Percentiles rank a stretch among this genome's conserved stretches.
These are phyloP conservation scores for Nymphicus hollandicus DNA, from an alignment of 2,113 vertebrate genomes.

Conservation along the genomic window DNA sequence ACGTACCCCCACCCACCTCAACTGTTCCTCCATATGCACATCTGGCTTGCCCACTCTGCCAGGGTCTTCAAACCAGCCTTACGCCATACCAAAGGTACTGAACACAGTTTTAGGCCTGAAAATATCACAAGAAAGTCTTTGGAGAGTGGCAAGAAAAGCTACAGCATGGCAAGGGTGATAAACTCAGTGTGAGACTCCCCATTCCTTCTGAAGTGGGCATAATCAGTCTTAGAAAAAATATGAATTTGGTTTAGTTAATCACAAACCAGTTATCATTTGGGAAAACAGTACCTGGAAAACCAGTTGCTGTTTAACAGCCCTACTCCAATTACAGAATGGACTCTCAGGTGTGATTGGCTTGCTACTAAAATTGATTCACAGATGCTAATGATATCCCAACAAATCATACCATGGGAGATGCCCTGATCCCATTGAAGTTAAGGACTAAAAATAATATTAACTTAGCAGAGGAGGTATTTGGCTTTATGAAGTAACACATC, in stretches of 20 bases:
- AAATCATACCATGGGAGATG: not conserved
- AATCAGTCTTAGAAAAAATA: not conserved
- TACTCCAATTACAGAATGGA: not conserved
- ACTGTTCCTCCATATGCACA: not conserved
- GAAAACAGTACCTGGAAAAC: not conserved
- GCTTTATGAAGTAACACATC: not conserved
- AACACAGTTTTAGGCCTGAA: not conserved
- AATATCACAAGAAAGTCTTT: not conserved
- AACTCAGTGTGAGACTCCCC: not conserved
- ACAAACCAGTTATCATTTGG: not conserved
- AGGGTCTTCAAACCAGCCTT: not conserved
- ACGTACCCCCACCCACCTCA: not conserved
- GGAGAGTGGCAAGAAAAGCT: not conserved
- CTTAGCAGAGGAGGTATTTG: not conserved
- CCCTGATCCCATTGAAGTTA: not conserved
- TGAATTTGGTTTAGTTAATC: not conserved
- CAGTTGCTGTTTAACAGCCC: not conserved
- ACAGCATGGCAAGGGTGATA: not conserved
- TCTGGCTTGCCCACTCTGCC: not conserved
- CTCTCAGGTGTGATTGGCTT: rapidly evolving
- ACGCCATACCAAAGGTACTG: not conserved
- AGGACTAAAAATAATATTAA: not conserved
- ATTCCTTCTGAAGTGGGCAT: not conserved
- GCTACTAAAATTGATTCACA: not conserved
- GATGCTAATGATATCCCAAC: not conserved